These are phyloP conservation scores for Drosophila anceps DNA, from an alignment of 2,888 invertebrate species.

Conservation along the genomic window DNA sequence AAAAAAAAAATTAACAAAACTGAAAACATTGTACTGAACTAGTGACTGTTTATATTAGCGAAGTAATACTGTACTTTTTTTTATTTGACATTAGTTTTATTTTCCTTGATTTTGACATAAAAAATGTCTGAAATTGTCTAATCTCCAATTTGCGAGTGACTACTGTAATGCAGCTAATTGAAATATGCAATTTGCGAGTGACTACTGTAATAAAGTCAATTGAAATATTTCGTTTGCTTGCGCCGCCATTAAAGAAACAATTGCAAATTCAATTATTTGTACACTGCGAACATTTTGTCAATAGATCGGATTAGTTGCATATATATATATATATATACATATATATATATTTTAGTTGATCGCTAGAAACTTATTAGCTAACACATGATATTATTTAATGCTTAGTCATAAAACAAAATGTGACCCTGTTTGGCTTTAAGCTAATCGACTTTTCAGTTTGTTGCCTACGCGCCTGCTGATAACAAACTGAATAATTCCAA, in stretches of 20 bases:
- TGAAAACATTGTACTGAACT: background rate
- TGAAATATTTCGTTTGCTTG: background rate
- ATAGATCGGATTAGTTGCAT: background rate
- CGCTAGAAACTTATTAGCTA: slow-evolving; percentile 1
- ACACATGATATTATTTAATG: slow-evolving; percentile 1
- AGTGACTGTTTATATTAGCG: background rate
- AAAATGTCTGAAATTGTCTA: no score
- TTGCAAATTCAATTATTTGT: background rate
- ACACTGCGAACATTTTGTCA: background rate
- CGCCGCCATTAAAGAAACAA: background rate
- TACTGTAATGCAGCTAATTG: background rate
- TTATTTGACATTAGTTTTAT: background rate
- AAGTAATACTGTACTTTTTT: background rate
- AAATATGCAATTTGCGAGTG: background rate
- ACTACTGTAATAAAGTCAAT: background rate
- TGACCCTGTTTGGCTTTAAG: slow-evolving; percentile 8
- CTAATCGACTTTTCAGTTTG: slow-evolving; percentile 43
- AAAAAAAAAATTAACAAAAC: no score
- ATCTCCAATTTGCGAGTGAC: background rate
- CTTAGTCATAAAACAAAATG: slow-evolving; percentile 15
- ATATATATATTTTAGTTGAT: background rate
- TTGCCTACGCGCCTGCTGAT: slow-evolving; percentile 32
- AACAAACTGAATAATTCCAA: slow-evolving; percentile 20
- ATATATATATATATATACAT: background rate
- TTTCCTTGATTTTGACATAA: background rate